Percentiles rank a stretch among this genome's conserved stretches.
phyloP scores from a whole-genome alignment of 2,797 vertebrate species.

The Danionella dracula region DNA sequence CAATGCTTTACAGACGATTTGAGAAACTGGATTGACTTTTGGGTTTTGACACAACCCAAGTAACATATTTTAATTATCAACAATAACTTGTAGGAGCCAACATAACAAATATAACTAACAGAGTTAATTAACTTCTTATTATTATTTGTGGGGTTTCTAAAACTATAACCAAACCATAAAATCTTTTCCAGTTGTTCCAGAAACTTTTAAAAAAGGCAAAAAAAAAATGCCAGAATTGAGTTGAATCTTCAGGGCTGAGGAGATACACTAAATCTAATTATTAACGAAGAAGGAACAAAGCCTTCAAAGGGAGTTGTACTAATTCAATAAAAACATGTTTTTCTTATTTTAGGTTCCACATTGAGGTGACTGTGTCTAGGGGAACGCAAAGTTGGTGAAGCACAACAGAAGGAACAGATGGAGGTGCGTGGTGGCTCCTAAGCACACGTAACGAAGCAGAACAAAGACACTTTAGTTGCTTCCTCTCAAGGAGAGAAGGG shows the following conservation, averaged over 20 bases:
- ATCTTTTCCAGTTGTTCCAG: too few species aligned
- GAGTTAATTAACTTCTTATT: too few species aligned
- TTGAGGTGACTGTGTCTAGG: constrained; percentile 15
- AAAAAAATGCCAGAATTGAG: background rate
- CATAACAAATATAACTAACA: too few species aligned
- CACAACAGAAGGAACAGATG: constrained; percentile 49
- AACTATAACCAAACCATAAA: too few species aligned
- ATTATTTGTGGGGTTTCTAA: too few species aligned
- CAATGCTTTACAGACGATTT: too few species aligned
- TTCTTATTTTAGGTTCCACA: background rate
- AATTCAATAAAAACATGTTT: constrained; percentile 16
- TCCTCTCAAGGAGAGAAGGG: constrained; percentile 18
- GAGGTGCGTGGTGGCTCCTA: constrained; percentile 40
- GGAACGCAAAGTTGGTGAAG: constrained; percentile 21
- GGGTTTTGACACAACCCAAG: too few species aligned
- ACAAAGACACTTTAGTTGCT: constrained; percentile 41
- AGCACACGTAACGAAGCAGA: constrained; percentile 49
- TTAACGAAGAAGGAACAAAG: background rate
- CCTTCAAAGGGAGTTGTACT: background rate
- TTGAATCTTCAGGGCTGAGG: background rate
- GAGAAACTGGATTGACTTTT: too few species aligned
- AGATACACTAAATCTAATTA: background rate
- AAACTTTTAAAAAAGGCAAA: too few species aligned
- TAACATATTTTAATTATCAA: too few species aligned
- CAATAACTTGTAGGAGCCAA: too few species aligned